phyloP scores from a whole-genome alignment of 2,113 vertebrate species.

The Gadus macrocephalus region DNA sequence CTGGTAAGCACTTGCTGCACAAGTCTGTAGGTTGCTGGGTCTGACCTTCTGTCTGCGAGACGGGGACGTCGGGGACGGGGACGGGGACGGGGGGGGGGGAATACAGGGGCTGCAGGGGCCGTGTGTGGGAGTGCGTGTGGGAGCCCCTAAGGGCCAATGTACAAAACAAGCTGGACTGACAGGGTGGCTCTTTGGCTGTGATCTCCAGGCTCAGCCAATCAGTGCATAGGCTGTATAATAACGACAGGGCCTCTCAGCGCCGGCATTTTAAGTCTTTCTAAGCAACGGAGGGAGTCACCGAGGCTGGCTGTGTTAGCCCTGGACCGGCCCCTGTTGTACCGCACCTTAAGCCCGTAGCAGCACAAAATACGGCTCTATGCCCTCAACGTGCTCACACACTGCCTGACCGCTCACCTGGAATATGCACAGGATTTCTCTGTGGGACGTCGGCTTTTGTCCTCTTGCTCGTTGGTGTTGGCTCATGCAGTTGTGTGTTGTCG shows the following conservation, averaged over 20 bases:
- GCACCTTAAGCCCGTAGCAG: no score
- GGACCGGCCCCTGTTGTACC: no score
- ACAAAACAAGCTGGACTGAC: slow-evolving; percentile 57
- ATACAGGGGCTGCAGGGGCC: neutral
- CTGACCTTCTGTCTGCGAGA: slow-evolving; percentile 29
- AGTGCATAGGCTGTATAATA: slow-evolving; percentile 40
- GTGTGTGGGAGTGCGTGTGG: neutral
- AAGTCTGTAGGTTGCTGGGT: slow-evolving; percentile 5
- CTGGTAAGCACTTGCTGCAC: slow-evolving; percentile 19
- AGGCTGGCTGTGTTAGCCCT: no score
- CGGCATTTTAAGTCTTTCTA: slow-evolving; percentile 41
- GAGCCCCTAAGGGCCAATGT: slow-evolving; percentile 30
- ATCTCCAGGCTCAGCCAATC: slow-evolving; percentile 26
- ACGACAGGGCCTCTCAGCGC: slow-evolving; percentile 20
- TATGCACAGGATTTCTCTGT: no score
- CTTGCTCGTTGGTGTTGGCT: no score
- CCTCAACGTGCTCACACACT: no score
- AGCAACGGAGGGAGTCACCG: neutral
- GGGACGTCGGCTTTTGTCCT: no score
- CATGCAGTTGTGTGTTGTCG: no score
- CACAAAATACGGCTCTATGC: no score
- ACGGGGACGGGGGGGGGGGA: neutral
- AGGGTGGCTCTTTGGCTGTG: slow-evolving; percentile 39
- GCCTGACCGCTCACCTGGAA: no score
- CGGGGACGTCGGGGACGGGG: no score